phyloP scores from a whole-genome alignment of 1,140 invertebrate genomes.

The Procambarus virginalis region DNA sequence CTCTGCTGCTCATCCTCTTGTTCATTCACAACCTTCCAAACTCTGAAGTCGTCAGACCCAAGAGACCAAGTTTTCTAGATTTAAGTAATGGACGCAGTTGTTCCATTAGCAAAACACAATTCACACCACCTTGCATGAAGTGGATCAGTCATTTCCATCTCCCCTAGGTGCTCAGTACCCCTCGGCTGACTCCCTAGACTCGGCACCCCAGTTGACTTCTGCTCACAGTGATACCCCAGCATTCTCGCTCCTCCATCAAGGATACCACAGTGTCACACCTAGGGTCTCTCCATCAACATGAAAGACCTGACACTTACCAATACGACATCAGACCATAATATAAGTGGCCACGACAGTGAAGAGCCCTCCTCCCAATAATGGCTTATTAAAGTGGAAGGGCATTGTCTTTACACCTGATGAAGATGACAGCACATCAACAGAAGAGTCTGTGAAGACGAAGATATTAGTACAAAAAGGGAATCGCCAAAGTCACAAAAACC shows the following conservation, averaged over 20 bases:
- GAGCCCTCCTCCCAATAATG: conserved; percentile 75
- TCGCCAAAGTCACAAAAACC: conserved; percentile 61
- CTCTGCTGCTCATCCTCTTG: conserved; percentile 42
- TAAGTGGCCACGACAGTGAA: conserved; percentile 72
- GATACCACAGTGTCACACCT: conserved; percentile 68
- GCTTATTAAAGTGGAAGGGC: conserved; percentile 85
- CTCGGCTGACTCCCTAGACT: conserved; percentile 57
- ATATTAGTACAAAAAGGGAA: conserved; percentile 17
- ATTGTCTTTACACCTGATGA: conserved; percentile 80
- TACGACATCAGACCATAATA: conserved; percentile 72
- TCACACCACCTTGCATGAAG: conserved; percentile 70
- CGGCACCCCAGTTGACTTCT: conserved; percentile 62
- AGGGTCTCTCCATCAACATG: conserved; percentile 44
- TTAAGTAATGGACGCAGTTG: conserved; percentile 70
- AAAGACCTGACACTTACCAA: conserved; percentile 64
- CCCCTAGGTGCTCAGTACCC: conserved; percentile 70
- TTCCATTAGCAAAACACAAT: conserved; percentile 68
- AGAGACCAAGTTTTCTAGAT: conserved; percentile 72
- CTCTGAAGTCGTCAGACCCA: conserved; percentile 58
- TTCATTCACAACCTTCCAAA: conserved; percentile 58
- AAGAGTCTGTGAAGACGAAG: conserved; percentile 17
- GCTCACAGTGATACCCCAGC: conserved; percentile 68
- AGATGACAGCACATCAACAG: conserved; percentile 13
- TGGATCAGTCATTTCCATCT: conserved; percentile 61
- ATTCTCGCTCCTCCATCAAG: conserved; percentile 63